phyloP scores from a whole-genome alignment of 2,797 vertebrate species.

The Avahi laniger region DNA sequence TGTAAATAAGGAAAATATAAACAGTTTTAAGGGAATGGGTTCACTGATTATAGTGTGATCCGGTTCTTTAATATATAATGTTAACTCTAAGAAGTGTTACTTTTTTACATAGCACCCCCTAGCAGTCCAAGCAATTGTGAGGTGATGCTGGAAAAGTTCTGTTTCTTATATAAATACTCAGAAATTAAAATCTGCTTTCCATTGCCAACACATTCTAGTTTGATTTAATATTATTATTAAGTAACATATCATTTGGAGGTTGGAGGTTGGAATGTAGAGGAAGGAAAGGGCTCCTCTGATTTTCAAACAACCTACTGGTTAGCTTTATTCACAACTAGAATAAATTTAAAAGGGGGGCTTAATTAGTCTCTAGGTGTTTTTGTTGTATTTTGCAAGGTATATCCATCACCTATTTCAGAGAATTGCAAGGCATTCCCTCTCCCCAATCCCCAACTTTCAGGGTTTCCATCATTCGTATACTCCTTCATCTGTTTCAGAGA shows the following conservation, averaged over 20 bases:
- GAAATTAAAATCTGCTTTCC: conserved; percentile 52
- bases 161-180: conserved; percentile 22
- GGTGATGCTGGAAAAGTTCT: neutral
- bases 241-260: neutral
- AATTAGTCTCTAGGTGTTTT: conserved; percentile 68
- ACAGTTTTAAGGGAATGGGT: neutral
- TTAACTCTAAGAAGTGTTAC: neutral
- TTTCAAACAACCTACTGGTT: neutral
- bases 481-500: conserved; percentile 53
- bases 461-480: neutral
- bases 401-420: conserved; percentile 51
- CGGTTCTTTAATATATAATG: conserved; percentile 26
- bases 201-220: neutral
- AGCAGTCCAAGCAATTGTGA: neutral
- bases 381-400: conserved; percentile 65
- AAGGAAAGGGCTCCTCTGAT: neutral
- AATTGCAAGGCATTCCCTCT: neutral
- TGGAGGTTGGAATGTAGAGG: neutral
- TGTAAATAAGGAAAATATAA: neutral
- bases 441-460: neutral
- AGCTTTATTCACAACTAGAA: conserved; percentile 37
- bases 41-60: neutral
- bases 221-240: conserved; percentile 42
- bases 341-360: conserved; percentile 52
- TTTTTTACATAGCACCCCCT: neutral